These are phyloP conservation scores for Alviniconcha marisindica DNA, from an alignment of 1,140 invertebrate genomes.

Conservation along the genomic window DNA sequence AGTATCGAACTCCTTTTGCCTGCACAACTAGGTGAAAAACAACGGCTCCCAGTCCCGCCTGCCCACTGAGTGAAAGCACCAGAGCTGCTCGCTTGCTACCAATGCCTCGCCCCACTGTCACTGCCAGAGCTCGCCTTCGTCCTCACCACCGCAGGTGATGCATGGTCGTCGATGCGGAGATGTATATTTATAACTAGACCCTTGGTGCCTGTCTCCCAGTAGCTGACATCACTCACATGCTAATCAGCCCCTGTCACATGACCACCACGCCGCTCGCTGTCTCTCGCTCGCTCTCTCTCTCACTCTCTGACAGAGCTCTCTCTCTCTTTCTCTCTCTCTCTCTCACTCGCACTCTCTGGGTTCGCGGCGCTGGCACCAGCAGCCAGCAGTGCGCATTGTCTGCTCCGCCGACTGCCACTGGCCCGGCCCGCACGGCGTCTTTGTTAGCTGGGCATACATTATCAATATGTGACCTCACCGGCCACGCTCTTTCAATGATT, in stretches of 20 bases:
- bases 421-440: not conserved
- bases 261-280: slow-evolving; percentile 22
- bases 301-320: too few species aligned
- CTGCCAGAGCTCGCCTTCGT: too few species aligned
- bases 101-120: too few species aligned
- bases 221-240: slow-evolving; percentile 38
- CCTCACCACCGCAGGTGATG: too few species aligned
- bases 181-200: too few species aligned
- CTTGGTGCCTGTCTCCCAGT: slow-evolving; percentile 26
- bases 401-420: not conserved
- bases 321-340: slow-evolving; percentile 32
- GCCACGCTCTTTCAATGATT: not conserved
- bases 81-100: too few species aligned
- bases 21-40: too few species aligned
- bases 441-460: slow-evolving; percentile 37
- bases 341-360: not conserved
- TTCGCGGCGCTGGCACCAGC: not conserved
- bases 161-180: too few species aligned
- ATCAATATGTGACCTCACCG: slow-evolving; percentile 29
- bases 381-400: not conserved
- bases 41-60: too few species aligned
- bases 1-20: too few species aligned
- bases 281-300: slow-evolving; percentile 16
- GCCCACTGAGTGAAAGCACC: too few species aligned
- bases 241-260: slow-evolving; percentile 40